Evolutionary conservation across 2,113 vertebrate genomes (phyloP).

Genomic region (Serilophus lunatus): DNA sequence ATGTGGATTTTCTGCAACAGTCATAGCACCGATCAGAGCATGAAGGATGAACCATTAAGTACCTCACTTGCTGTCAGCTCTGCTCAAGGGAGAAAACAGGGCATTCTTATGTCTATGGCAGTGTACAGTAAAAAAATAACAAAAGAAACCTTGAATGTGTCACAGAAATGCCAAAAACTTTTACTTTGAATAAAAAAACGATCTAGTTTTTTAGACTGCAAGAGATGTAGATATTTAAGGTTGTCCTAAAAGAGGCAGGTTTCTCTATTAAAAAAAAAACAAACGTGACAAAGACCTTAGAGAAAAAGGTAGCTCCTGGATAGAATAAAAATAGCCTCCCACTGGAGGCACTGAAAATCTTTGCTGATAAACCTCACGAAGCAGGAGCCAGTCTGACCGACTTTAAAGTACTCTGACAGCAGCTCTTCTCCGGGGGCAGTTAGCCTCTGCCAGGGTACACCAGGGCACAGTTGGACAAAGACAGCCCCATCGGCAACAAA

Average conservation of each 20-base stretch:
- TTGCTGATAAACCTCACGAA: slow-evolving; percentile 41
- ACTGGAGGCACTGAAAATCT: slow-evolving; percentile 44
- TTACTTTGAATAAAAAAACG: not conserved
- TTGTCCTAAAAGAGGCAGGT: slow-evolving; percentile 12
- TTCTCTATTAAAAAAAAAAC: not conserved
- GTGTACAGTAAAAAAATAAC: not conserved
- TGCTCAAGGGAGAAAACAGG: not conserved
- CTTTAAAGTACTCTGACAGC: slow-evolving; percentile 62
- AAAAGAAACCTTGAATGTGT: not conserved
- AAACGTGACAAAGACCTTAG: not conserved
- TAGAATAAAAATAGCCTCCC: slow-evolving; percentile 50
- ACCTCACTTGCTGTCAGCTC: not conserved
- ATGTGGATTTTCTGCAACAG: slow-evolving; percentile 6
- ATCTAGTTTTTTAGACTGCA: not conserved
- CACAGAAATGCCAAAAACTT: not conserved
- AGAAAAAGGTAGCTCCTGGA: slow-evolving; percentile 33
- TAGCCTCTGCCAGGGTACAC: not conserved
- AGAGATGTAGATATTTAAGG: not conserved
- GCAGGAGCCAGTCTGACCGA: slow-evolving; percentile 42
- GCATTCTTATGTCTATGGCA: not conserved
- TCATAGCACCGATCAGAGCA: not conserved
- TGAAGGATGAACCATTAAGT: not conserved
- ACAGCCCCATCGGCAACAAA: not conserved
- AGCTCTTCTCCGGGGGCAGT: not conserved
- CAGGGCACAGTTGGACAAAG: slow-evolving; percentile 5